Evolutionary conservation across 2,888 invertebrate genomes (phyloP), one percentile per base, ranked within the genome.

Genomic region (Macrophya annulata): DNA sequence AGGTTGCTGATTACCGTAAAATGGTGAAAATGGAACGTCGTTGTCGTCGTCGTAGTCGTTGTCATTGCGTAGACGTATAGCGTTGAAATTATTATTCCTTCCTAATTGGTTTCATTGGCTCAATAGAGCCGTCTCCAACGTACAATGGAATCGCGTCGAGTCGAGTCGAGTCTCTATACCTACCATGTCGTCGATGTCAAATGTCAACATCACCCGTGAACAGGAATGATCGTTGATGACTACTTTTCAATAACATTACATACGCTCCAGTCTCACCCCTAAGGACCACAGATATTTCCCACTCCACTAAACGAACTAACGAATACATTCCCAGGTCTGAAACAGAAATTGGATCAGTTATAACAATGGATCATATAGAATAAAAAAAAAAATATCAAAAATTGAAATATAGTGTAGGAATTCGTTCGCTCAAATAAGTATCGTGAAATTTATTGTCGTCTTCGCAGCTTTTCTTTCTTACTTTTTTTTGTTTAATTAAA

Each of bases 61-160:
- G n/a, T n/a, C n/a, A n/a, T 17, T 76, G 31, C 25, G 25, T 21
- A 37, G 25, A 6, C 51, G 48, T 45, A 31, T 77, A 37, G 79
- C 4, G 12, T 59, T 8, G 59, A 79, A 79, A 79, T 79, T 62
- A 79, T 79, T 79, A 79, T 79, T 21, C 79, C 59, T 79, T 79
- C 37, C 79, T 79, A 79, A 55, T 43, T 79, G 79, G 79, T 79
- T 79, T 79, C 79, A 79, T 79, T 59, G 79, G 79, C 43, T 79
- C 59, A 59, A 40, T 43, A 59, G 62, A 48, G 79, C 21, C 72
- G 72, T 45, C 72, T 21, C 31, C 31, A n/a, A 15, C 40, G 79
- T 55, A 79, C 79, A 79, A 79, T 79, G 79, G 59, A 79, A 31
- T 31, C 31, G 31, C 1, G 31, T 31, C 31, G 31, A 31, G 31